Evolutionary conservation across 2,797 vertebrate genomes (phyloP).

Genomic region (Sorex maritimensis): DNA sequence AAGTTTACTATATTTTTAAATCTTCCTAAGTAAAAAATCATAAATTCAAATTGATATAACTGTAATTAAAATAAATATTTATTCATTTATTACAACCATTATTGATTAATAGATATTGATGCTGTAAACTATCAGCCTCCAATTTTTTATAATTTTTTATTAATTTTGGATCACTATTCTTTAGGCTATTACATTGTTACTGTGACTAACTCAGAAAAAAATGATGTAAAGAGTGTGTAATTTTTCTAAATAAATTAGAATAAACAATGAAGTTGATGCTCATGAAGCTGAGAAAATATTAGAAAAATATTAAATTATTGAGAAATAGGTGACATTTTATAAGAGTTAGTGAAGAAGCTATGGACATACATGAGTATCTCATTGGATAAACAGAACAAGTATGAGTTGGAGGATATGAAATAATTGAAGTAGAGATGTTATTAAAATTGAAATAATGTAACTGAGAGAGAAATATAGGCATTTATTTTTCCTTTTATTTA

Average conservation of each 20-base stretch:
- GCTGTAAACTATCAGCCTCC: no score
- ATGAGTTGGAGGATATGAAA: no score
- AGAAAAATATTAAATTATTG: neutral
- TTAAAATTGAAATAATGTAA: no score
- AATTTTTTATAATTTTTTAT: neutral
- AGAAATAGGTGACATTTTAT: neutral
- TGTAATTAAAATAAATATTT: neutral
- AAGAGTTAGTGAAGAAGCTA: neutral
- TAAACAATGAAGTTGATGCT: neutral
- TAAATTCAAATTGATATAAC: neutral
- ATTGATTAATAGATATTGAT: neutral
- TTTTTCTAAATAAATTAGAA: neutral
- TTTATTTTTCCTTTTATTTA: neutral
- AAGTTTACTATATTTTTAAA: neutral
- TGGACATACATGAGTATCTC: no score
- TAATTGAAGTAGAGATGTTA: no score
- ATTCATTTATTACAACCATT: neutral
- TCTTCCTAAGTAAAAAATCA: neutral
- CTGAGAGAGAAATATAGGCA: neutral
- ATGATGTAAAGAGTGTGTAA: neutral
- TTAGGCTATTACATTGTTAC: neutral
- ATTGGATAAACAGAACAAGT: no score
- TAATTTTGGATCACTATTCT: neutral
- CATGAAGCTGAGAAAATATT: neutral
- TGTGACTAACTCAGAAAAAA: neutral